These are phyloP conservation scores for Osmoderma eremita DNA, from an alignment of 2,888 invertebrate species.

Conservation along the genomic window DNA sequence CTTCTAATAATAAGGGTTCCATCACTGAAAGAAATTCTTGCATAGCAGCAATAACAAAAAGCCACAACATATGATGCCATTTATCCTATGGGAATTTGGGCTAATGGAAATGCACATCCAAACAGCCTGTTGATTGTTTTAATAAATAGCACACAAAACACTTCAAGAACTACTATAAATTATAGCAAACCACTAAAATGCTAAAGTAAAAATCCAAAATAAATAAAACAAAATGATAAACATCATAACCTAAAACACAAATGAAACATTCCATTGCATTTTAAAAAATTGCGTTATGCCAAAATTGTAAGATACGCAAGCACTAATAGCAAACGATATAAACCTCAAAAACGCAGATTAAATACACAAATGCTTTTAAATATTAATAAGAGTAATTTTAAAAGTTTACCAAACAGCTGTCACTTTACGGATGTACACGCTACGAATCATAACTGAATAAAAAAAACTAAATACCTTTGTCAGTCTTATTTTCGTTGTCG, in stretches of 20 bases:
- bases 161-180: conserved; percentile 26
- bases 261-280: not conserved
- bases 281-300: conserved; percentile 21
- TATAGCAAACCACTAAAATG: conserved; percentile 34
- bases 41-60: conserved; percentile 32
- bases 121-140: conserved; percentile 44
- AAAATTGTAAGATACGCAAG: conserved; percentile 30
- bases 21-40: conserved; percentile 54
- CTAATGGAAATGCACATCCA: conserved; percentile 32
- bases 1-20: conserved; percentile 57
- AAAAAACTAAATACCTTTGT: conserved; percentile 54
- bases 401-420: conserved; percentile 43
- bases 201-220: conserved; percentile 26
- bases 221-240: conserved; percentile 23
- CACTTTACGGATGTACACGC: conserved; percentile 34
- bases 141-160: conserved; percentile 36
- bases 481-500: conserved; percentile 55
- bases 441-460: conserved; percentile 37
- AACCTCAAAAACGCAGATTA: conserved; percentile 14
- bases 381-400: conserved; percentile 26
- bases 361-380: conserved; percentile 24
- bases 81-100: conserved; percentile 35
- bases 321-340: conserved; percentile 20
- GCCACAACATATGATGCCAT: conserved; percentile 27
- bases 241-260: conserved; percentile 37